Conservation (phyloP, 2,797 vertebrate species). For the Sparus aurata region DNA sequence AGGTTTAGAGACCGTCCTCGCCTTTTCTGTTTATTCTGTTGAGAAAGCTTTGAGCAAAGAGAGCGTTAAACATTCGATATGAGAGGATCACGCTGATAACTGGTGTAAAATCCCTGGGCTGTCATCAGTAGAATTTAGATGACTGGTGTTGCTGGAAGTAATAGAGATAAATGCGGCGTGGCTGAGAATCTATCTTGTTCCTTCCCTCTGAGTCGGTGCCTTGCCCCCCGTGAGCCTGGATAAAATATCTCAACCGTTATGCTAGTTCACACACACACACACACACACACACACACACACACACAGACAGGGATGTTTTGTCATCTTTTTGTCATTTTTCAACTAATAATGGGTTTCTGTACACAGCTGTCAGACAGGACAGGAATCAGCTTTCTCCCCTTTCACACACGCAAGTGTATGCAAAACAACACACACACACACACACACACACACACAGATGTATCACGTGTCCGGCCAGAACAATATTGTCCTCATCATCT, state of each 20-base stretch:
- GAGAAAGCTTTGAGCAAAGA: slow-evolving; percentile 45
- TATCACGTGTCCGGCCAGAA: neutral
- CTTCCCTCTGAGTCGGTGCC: slow-evolving; percentile 56
- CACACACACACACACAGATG: too few relatives aligned
- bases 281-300: slow-evolving; percentile 26
- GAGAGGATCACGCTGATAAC: slow-evolving; percentile 65
- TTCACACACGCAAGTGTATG: slow-evolving; percentile 22
- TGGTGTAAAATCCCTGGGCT: slow-evolving; percentile 61
- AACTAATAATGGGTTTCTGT: slow-evolving; percentile 57
- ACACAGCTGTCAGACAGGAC: slow-evolving; percentile 43
- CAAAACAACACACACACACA: slow-evolving; percentile 27
- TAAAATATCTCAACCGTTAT: slow-evolving; percentile 71
- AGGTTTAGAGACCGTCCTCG: slow-evolving; percentile 23
- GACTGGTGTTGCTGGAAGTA: slow-evolving; percentile 68
- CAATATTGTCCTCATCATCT: slow-evolving; percentile 12
- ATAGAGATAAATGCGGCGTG: slow-evolving; percentile 73
- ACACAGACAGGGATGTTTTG: slow-evolving; percentile 51
- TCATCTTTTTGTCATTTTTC: slow-evolving; percentile 62
- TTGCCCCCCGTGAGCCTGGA: slow-evolving; percentile 63
- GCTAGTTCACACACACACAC: slow-evolving; percentile 46
- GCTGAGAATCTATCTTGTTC: slow-evolving; percentile 71
- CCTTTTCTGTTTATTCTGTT: slow-evolving; percentile 25
- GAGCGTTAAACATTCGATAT: slow-evolving; percentile 61
- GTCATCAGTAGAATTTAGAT: slow-evolving; percentile 76
- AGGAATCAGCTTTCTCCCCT: slow-evolving; percentile 27